Base-by-base conservation (phyloP, 2,888 invertebrate species). In the Parapristionchus giblindavisi region DNA sequence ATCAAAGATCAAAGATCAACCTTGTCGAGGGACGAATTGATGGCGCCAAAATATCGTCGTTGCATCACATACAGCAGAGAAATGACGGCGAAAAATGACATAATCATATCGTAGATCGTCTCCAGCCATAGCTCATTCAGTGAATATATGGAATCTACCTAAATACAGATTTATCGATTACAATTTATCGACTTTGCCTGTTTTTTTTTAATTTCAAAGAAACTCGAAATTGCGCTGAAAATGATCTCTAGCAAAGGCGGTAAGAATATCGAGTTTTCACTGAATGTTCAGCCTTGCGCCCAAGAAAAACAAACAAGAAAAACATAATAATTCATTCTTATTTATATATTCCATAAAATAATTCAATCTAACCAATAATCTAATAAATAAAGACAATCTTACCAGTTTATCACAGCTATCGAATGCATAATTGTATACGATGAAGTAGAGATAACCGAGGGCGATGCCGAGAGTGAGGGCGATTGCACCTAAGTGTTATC, bases 381-480 rank as follows among this genome's bases (percentile, higher is more conserved):
- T n/a, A n/a, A n/a, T n/a, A n/a, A n/a, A n/a, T n/a, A n/a, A n/a
- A n/a, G n/a, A 14, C 48, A 48, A 2, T 29, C 70, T 36, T 24
- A 70, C 70, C 4, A 85, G 77, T 73, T 84, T 84, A 77, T 83
- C 84, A 68, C 84, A 84, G 60, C 79, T 76, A 34, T 77, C 68
- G 70, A 81, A 84, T 4, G 85, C 81, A 58, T 84, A 84, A 65
- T 85, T 83, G 79, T 83, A 85, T 1, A 85, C 78, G 56, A 87
- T 82, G 72, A 86, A 85, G 75, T 87, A 87, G 34, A 86, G 80
- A 73, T 87, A 87, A 32, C 87, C 87, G 27, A 87, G 76, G 34
- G 81, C 80, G 58, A 87, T 87, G n/a, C 87, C 87, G 8, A 85
- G 78, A 2, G 87, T 87, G 68, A 87, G 74, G 11, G 81, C 84